phyloP scores from a whole-genome alignment of 2,888 invertebrate genomes.

The Oscheius onirici region DNA sequence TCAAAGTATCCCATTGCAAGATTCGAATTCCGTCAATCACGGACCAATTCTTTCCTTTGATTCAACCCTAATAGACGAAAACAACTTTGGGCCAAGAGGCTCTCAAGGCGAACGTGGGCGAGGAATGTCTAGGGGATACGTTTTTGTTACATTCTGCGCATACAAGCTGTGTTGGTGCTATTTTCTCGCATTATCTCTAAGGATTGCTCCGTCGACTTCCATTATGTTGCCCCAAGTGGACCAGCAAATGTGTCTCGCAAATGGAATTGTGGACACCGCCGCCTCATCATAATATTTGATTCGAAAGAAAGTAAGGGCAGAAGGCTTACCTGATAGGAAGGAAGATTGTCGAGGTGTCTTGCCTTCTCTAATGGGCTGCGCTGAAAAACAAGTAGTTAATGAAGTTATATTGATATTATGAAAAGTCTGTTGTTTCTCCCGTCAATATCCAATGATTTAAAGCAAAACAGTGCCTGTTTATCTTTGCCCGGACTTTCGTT shows the following conservation, averaged over 20 bases:
- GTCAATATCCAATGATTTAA: conserved; percentile 17
- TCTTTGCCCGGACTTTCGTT: conserved; percentile 50
- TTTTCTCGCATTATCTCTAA: background rate
- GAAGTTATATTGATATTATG: background rate
- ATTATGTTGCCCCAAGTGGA: conserved; percentile 29
- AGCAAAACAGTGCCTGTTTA: conserved; percentile 33
- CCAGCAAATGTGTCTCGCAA: conserved; percentile 31
- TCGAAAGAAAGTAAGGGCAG: background rate
- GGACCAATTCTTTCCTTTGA: conserved; percentile 25
- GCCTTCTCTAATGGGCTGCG: conserved; percentile 71
- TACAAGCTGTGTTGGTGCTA: background rate
- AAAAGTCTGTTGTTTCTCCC: background rate
- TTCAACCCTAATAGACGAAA: background rate
- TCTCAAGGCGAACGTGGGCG: no score
- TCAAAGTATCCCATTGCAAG: conserved; percentile 31
- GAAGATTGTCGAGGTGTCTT: conserved; percentile 71
- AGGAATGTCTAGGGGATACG: no score
- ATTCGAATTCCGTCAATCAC: conserved; percentile 27
- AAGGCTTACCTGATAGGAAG: conserved; percentile 69
- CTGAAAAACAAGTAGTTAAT: conserved; percentile 56
- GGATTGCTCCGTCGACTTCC: conserved; percentile 27
- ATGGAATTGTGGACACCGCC: conserved; percentile 28
- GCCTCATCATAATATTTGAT: conserved; percentile 33
- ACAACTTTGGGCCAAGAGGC: no score
- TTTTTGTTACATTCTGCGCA: no score